These are phyloP conservation scores for Channa maculata DNA, from an alignment of 2,113 vertebrate genomes.

Conservation along the genomic window DNA sequence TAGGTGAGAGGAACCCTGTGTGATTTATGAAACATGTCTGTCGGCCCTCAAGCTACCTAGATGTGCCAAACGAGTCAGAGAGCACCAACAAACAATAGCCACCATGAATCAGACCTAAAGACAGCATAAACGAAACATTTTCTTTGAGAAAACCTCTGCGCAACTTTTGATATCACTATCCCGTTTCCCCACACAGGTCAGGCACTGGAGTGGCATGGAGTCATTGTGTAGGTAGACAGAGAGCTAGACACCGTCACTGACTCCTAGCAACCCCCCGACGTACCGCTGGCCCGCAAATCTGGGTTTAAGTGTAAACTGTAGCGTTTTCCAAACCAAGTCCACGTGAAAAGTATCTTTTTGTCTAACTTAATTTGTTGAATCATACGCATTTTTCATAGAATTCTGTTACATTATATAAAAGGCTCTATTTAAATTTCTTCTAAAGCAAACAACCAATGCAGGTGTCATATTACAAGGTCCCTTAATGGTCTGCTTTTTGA, in stretches of 20 bases:
- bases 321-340: conserved; percentile 36
- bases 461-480: conserved; percentile 63
- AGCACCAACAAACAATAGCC: conserved; percentile 61
- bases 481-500: conserved; percentile 49
- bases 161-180: neutral
- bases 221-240: conserved; percentile 39
- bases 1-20: conserved; percentile 35
- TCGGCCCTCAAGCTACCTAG: conserved; percentile 42
- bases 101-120: conserved; percentile 42
- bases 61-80: conserved; percentile 57
- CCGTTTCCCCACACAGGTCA: conserved; percentile 6
- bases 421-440: conserved; percentile 70
- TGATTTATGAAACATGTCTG: conserved; percentile 28
- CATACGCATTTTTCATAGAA: conserved; percentile 70
- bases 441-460: conserved; percentile 78
- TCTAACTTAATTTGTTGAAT: conserved; percentile 66
- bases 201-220: conserved; percentile 32
- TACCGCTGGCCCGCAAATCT: conserved; percentile 26
- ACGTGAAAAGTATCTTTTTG: conserved; percentile 47
- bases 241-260: conserved; percentile 16
- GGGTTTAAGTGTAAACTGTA: conserved; percentile 10
- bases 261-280: conserved; percentile 39
- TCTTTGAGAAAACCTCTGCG: conserved; percentile 41
- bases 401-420: conserved; percentile 81
- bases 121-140: conserved; percentile 39